Percentiles rank a stretch among this genome's conserved stretches.
phyloP scores from a whole-genome alignment of 2,113 vertebrate species.

The Prolemur simus region DNA sequence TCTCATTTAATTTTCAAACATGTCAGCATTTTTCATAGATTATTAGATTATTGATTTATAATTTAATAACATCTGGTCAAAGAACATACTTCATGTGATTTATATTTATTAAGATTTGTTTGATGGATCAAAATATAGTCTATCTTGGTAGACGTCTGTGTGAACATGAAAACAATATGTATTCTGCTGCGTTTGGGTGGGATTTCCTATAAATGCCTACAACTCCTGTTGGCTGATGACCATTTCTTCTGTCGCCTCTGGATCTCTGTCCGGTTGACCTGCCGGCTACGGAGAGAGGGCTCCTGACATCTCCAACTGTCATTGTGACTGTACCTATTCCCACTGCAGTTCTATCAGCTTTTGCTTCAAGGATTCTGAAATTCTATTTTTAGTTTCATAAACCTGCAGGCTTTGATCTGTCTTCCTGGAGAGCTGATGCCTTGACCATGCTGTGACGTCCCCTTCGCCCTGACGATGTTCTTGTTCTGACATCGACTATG shows the following conservation, averaged over 20 bases:
- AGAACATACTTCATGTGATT: neutral
- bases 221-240: neutral
- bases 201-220: neutral
- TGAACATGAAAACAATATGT: neutral
- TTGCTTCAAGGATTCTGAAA: neutral
- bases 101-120: neutral
- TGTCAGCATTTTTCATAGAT: neutral
- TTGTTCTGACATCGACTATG: neutral
- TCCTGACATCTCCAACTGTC: too few species aligned
- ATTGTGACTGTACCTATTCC: neutral
- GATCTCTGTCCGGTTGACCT: neutral
- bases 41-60: neutral
- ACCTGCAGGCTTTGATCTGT: neutral
- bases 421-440: neutral
- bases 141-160: too few species aligned
- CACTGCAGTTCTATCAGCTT: too few species aligned
- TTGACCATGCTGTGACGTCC: rapidly evolving
- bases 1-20: neutral
- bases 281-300: neutral
- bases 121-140: neutral
- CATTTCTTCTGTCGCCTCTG: neutral
- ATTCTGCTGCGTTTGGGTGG: neutral
- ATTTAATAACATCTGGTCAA: neutral
- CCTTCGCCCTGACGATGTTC: too few species aligned
- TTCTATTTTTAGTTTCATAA: too few species aligned